Evolutionary conservation across 2,888 invertebrate species (phyloP).

Genomic region (Nineta flava): DNA sequence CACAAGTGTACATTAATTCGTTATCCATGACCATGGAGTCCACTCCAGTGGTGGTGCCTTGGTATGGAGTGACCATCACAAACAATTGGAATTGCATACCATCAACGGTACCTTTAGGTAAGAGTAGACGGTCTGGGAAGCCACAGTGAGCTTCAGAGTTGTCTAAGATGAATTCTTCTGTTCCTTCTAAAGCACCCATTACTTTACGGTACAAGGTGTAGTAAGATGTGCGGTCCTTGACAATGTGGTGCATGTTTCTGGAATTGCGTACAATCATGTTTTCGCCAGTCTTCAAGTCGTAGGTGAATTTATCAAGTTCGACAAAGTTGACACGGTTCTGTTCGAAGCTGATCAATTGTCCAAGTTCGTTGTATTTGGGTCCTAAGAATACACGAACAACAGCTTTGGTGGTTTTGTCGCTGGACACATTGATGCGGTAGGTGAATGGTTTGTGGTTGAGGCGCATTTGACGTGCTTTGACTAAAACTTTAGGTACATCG

Average conservation of each 20-base stretch:
- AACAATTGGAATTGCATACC: slow-evolving; percentile 42
- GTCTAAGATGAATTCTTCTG: slow-evolving; percentile 31
- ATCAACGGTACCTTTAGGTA: slow-evolving; percentile 46
- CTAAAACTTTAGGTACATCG: slow-evolving; percentile 31
- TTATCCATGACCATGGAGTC: slow-evolving; percentile 18
- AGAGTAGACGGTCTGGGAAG: slow-evolving; percentile 41
- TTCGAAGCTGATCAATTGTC: slow-evolving; percentile 38
- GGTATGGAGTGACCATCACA: slow-evolving; percentile 29
- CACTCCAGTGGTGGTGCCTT: slow-evolving; percentile 29
- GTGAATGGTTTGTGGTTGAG: slow-evolving; percentile 49
- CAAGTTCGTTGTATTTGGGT: slow-evolving; percentile 46
- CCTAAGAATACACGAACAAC: slow-evolving; percentile 52
- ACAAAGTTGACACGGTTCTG: slow-evolving; percentile 44
- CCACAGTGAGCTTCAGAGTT: slow-evolving; percentile 35
- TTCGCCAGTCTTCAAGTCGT: slow-evolving; percentile 39
- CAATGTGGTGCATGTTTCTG: slow-evolving; percentile 8
- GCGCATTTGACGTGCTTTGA: slow-evolving; percentile 41
- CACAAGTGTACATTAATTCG: slow-evolving; percentile 33
- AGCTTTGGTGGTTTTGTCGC: slow-evolving; percentile 37
- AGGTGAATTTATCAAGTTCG: slow-evolving; percentile 42
- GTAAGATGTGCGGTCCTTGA: slow-evolving; percentile 19
- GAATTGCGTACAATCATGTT: slow-evolving; percentile 45
- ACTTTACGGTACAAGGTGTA: slow-evolving; percentile 31
- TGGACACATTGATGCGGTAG: slow-evolving; percentile 35
- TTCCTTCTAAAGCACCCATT: slow-evolving; percentile 29